These are phyloP conservation scores for Pampusana beccarii DNA, from an alignment of 2,113 vertebrate genomes.

Conservation along the genomic window DNA sequence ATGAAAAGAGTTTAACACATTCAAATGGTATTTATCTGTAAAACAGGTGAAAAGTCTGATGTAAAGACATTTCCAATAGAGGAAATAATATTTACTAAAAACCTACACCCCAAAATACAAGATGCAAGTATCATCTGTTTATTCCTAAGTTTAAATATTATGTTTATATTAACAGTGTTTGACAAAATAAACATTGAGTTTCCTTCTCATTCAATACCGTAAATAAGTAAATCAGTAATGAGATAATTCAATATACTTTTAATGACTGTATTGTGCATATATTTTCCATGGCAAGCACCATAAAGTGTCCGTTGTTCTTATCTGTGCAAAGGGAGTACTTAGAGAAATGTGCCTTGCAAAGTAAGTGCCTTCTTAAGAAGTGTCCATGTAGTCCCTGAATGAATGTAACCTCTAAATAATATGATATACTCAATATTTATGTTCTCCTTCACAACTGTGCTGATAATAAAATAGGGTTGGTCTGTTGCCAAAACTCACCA, in stretches of 20 bases:
- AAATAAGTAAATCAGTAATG: not conserved
- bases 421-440: fast-evolving
- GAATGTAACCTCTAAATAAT: not conserved
- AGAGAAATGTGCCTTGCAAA: not conserved
- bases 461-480: not conserved
- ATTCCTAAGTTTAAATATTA: not conserved
- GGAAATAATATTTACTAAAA: not conserved
- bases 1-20: not conserved
- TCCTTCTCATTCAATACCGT: not conserved
- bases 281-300: not conserved
- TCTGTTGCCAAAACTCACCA: not conserved
- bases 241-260: not conserved
- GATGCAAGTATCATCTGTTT: not conserved
- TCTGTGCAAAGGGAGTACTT: not conserved
- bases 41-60: not conserved
- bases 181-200: not conserved
- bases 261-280: not conserved
- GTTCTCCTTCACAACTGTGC: not conserved
- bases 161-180: not conserved
- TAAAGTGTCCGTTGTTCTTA: not conserved
- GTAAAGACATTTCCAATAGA: not conserved
- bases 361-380: not conserved
- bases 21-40: not conserved
- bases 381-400: not conserved
- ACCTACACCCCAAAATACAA: not conserved